A percentile compares a stretch with the other conserved stretches of the same genome.
Evolutionary conservation across 2,797 vertebrate species (phyloP).

Genomic region (Spinibarbus caldwelli): DNA sequence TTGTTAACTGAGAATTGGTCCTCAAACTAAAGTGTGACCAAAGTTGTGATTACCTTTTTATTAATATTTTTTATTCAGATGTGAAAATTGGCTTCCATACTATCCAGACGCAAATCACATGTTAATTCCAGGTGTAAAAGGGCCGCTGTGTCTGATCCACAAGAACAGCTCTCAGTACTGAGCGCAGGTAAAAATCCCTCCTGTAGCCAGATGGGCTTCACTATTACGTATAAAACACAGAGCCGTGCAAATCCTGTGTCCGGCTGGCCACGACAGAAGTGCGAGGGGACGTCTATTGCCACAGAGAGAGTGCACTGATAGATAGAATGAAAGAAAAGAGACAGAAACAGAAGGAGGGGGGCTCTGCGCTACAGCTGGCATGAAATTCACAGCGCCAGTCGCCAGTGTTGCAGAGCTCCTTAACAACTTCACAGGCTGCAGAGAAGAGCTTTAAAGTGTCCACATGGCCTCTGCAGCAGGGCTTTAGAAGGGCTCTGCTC

Average conservation of each 20-base stretch:
- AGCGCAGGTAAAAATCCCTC: conserved; percentile 79
- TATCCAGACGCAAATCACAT: not conserved
- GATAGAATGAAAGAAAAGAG: conserved; percentile 48
- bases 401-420: conserved; percentile 84
- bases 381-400: conserved; percentile 81
- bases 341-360: conserved; percentile 49
- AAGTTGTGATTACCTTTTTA: not conserved
- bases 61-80: not conserved
- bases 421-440: conserved; percentile 85
- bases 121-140: conserved; percentile 13
- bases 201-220: conserved; percentile 74
- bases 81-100: not conserved
- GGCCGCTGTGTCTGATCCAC: conserved; percentile 25
- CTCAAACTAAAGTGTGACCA: not conserved
- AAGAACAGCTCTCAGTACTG: conserved; percentile 55
- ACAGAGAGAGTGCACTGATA: conserved; percentile 35
- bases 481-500: conserved; percentile 78
- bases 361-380: conserved; percentile 79
- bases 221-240: conserved; percentile 80
- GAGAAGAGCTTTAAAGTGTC: conserved; percentile 85
- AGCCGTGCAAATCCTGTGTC: conserved; percentile 63
- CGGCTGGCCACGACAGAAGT: conserved; percentile 45
- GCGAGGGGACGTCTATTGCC: conserved; percentile 44
- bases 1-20: not conserved
- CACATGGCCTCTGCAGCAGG: conserved; percentile 82